A percentile compares a stretch with the other conserved stretches of the same genome.
Evolutionary conservation across 2,113 vertebrate species (phyloP).

Genomic region (Haliaeetus leucogaster): DNA sequence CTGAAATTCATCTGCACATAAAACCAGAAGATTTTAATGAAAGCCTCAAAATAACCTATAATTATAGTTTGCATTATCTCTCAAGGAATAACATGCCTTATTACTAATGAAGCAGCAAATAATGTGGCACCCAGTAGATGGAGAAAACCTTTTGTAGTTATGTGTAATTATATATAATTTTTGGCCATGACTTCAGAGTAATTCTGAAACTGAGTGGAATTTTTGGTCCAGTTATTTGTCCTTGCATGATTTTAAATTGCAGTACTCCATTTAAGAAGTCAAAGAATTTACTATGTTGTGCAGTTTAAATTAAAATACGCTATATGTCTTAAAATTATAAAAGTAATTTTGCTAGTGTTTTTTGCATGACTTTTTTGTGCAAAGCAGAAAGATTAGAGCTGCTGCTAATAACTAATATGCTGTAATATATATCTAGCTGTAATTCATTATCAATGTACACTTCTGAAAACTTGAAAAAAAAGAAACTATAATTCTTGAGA

Average conservation of each 20-base stretch:
- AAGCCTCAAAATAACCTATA: constrained; percentile 6
- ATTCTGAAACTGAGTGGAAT: not conserved
- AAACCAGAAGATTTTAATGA: not conserved
- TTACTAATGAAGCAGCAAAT: constrained; percentile 24
- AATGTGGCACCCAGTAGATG: not conserved
- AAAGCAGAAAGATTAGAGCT: not conserved
- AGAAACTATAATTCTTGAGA: not conserved
- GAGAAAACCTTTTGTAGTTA: constrained; percentile 26
- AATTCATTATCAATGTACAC: not conserved
- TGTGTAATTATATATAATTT: constrained; percentile 21
- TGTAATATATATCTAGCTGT: not conserved
- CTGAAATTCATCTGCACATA: not conserved
- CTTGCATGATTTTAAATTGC: constrained; percentile 6
- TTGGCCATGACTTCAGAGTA: constrained; percentile 33
- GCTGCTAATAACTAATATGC: not conserved
- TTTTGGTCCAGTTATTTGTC: constrained; percentile 9
- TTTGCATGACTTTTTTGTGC: not conserved
- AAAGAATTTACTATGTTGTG: not conserved
- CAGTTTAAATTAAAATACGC: constrained; percentile 25
- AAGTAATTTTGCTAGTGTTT: not conserved
- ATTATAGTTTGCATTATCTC: constrained; percentile 21
- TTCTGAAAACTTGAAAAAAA: not conserved
- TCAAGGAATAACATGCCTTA: not conserved
- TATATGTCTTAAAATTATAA: not conserved
- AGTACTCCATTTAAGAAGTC: not conserved